Evolutionary conservation across 2,797 vertebrate species (phyloP), one percentile per base, ranked within the genome.

Genomic region (Neosilurus mollespiculum): DNA sequence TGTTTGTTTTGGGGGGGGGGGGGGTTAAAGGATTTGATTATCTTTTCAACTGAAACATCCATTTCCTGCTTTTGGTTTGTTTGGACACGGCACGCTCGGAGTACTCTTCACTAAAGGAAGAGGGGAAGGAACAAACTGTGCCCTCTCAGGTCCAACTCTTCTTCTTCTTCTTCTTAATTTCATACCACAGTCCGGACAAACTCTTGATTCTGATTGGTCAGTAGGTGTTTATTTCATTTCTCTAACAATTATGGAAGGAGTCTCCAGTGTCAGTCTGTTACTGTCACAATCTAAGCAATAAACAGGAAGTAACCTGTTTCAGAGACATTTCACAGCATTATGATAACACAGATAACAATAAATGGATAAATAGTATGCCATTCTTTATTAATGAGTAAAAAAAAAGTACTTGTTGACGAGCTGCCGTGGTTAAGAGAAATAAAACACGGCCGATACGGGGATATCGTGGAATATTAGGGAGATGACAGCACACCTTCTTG

Each of bases 51-150:
- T 16, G 24, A 53, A 54, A 26, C 49, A 16, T 49, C 12, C 14
- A 75, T 67, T 82, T 82, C 71, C 81, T 24, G 59, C 37, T 82
- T 66, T 53, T 16, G 71, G 71, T 66, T 82, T 78, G n/a, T 67
- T 51, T 26, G 87, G 86, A 24, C 3, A 30, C 18, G 26, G 54
- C 64, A 67, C 59, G 18, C 64, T 58, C 11, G 26, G 16, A 6
- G 37, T 9, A 11, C 8, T 10, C n/a, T 15, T 9, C 53, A 6
- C 16, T 1, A 66, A 76, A 59, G 18, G 62, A 24, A n/a, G 6
- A 2, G 11, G 22, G 11, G 34, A 18, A 24, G 54, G 37, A 11
- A 78, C 53, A 59, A 53, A 37, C 61, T 37, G 49, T 34, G 34
- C 24, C 54, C 34, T 77, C 62, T 10, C 2, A n/a, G 26, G 11